Evolutionary conservation across 2,888 invertebrate genomes (phyloP).

Genomic region (Leptinotarsa tumamoca): DNA sequence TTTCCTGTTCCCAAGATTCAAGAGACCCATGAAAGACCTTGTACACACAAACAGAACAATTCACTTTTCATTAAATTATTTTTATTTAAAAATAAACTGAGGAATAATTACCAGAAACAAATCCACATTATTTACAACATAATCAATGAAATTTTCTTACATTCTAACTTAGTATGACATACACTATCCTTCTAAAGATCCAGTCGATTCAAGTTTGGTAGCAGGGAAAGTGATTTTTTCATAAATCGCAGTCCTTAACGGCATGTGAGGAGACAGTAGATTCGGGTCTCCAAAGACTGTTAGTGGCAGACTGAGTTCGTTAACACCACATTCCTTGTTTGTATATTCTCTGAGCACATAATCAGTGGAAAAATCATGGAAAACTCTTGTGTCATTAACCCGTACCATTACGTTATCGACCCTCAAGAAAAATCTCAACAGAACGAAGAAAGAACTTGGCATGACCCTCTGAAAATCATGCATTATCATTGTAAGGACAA

Average conservation of each 20-base stretch:
- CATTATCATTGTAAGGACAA: constrained; percentile 44
- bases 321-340: constrained; percentile 79
- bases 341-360: constrained; percentile 88
- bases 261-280: constrained; percentile 76
- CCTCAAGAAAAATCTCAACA: constrained; percentile 91
- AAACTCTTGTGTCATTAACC: constrained; percentile 89
- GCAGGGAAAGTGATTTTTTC: constrained; percentile 62
- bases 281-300: constrained; percentile 76
- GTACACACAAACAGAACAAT: no score
- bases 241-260: constrained; percentile 67
- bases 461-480: constrained; percentile 85
- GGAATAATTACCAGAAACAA: not conserved
- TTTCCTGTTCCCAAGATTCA: no score
- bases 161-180: constrained; percentile 7
- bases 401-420: constrained; percentile 93
- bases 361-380: constrained; percentile 80
- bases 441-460: constrained; percentile 92
- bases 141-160: not conserved
- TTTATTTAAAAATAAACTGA: not conserved
- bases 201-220: not conserved
- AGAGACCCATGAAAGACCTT: no score
- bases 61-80: not conserved
- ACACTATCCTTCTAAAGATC: not conserved
- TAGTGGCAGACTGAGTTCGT: constrained; percentile 75
- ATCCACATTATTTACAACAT: not conserved